Base-by-base conservation (phyloP, 2,113 vertebrate genomes). In the Gracilinanus agilis region DNA sequence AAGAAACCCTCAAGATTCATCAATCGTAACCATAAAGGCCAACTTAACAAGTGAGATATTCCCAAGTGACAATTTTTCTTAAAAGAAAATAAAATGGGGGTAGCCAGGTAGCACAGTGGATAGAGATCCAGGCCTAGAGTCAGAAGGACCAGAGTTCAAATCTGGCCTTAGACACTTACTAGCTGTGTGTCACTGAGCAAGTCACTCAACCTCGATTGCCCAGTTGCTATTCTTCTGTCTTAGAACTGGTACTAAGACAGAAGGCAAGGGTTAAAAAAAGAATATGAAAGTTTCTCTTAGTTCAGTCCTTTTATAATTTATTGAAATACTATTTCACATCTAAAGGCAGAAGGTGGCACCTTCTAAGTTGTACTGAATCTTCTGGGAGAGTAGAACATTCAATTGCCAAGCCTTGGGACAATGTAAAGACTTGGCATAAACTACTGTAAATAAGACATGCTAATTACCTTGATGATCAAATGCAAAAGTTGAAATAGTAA, bases 381-480 rank as follows among this genome's bases (percentile, higher is more conserved):
- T n/a, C 34, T 75, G 13, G 16, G n/a, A 9, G n/a, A 83, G n/a
- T 40, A 88, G 90, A 89, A 21, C 19, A 40, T 24, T 94, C 3
- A 2, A 44, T 93, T n/a, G 55, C 75, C 75, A 90, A 93, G 3
- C 44, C 7, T 55, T 40, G 44, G 67, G 2, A n/a, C 92, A 55
- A 49, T 94, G 21, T 3, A 89, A 3, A 67, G 40, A 53, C 16
- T 90, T 13, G 27, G 55, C 89, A 75, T 16, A 53, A 89, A 34
- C n/a, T 24, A 25, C 55, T 49, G 56, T 8, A 91, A 34, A 89
- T 13, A 67, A 54, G 53, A 54, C 24, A 89, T 90, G 58, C 4
- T 89, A 67, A 34, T 7, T 49, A 88, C 88, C 29, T 56, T 96
- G 90, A 93, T 88, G 54, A 3, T 24, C 44, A 53, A 75, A 75